Percentiles rank a stretch among this genome's conserved stretches.
Evolutionary conservation across 2,797 vertebrate genomes (phyloP).

Genomic region (Spheniscus humboldti): DNA sequence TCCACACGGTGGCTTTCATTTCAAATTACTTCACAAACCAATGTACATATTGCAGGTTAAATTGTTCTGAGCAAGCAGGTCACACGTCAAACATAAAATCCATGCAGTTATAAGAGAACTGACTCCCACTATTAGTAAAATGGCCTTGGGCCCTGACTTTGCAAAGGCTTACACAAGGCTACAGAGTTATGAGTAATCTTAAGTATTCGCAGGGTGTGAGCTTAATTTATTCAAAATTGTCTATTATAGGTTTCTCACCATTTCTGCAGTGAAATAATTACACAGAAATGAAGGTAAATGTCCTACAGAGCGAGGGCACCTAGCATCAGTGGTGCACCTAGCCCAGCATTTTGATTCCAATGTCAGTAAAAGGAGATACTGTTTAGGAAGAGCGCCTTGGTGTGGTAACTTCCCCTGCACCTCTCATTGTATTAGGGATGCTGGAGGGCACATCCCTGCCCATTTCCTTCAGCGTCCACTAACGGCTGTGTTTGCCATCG

Average conservation of each 20-base stretch:
- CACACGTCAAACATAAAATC: background rate
- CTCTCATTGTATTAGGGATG: background rate
- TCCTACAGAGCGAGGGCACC: background rate
- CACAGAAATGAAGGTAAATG: background rate
- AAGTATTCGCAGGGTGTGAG: background rate
- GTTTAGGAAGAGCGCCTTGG: background rate
- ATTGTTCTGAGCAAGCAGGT: background rate
- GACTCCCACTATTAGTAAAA: background rate
- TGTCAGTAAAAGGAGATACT: background rate
- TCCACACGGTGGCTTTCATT: background rate
- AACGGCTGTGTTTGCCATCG: background rate
- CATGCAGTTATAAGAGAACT: background rate
- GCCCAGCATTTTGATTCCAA: background rate
- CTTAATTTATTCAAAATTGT: background rate
- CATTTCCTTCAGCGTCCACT: background rate
- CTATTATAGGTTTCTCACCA: background rate
- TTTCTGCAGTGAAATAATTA: background rate
- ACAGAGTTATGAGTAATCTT: background rate
- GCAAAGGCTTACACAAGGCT: background rate
- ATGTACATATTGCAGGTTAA: background rate
- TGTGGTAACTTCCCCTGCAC: background rate
- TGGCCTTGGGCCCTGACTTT: background rate
- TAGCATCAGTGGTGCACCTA: background rate
- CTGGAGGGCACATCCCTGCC: background rate
- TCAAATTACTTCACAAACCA: background rate